Evolutionary conservation across 92 coral and sea anemone genomes (phyloP), one percentile per base, ranked within the genome.

Genomic region (Phenganax subtilis): DNA sequence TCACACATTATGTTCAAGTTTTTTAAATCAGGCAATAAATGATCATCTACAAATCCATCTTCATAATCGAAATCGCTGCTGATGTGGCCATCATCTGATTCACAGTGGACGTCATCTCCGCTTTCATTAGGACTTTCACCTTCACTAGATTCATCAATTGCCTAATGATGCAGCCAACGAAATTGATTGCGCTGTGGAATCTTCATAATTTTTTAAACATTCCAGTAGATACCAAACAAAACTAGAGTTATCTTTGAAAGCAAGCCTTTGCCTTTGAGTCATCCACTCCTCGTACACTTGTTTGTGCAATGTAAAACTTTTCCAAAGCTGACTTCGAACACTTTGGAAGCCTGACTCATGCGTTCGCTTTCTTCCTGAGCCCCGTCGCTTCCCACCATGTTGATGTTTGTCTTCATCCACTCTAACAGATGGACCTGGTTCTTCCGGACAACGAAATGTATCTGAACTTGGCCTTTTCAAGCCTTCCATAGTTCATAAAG

Each of bases 341-440:
- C 65, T 59, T 20, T 59, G n/a, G 25, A 14, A 59, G 65, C 65
- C 65, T 59, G 16, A 14, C n/a, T 59, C 65, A 20, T 59, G 65
- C 6, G 16, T 59, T 14, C 6, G 65, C 65, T 59, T 59, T 65
- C 71, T 65, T 65, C 71, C 71, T 30, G 71, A 20, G 25, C 71
- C 71, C n/a, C 2, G 71, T 65, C 71, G 12, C 9, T 30, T 65
- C n/a, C 71, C 71, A 65, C 71, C 71, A 27, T 65, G 11, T 15
- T 15, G 11, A 15, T 15, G 11, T 10, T 10, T 57, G 16, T 6
- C 16, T 15, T 57, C 60, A 57, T 1, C n/a, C 71, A 65, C 47
- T 65, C 47, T 12, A 65, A 65, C 12, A 65, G 71, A 65, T 30
- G 71, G 71, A 17, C 71, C 71, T 11, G 71, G 71, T 10, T 8